Conservation (phyloP, 2,113 vertebrate species). For the Triplophysa dalaica region DNA sequence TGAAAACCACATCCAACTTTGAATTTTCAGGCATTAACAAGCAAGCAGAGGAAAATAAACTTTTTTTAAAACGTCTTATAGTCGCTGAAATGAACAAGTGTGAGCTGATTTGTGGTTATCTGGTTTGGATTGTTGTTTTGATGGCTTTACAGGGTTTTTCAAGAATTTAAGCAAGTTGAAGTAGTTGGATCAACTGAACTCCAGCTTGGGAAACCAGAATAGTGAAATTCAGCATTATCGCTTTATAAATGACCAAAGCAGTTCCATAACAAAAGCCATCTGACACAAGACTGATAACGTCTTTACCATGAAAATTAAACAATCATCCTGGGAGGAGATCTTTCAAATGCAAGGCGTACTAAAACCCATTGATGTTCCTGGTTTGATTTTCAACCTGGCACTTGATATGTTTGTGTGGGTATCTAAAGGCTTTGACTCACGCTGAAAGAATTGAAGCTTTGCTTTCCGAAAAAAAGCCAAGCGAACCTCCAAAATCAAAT, state of each 20-base stretch:
- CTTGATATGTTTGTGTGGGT: conserved; percentile 1
- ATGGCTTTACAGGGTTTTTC: too few relatives aligned
- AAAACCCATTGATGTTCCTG: conserved; percentile 32
- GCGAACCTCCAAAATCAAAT: conserved; percentile 13
- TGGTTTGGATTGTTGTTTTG: too few relatives aligned
- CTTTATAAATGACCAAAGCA: conserved; percentile 7
- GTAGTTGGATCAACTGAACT: too few relatives aligned
- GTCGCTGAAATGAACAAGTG: background rate
- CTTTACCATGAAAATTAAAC: background rate
- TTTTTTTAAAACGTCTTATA: background rate
- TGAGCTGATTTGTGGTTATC: background rate
- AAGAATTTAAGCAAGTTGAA: too few relatives aligned
- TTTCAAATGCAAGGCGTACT: conserved; percentile 17
- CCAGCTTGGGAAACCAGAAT: too few relatives aligned
- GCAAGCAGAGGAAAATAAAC: background rate
- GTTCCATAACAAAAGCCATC: conserved; percentile 7
- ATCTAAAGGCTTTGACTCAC: conserved; percentile 14
- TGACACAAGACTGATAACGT: background rate
- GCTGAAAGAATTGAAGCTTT: background rate
- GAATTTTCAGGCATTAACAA: background rate
- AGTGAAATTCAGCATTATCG: too few relatives aligned
- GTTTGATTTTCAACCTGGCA: background rate
- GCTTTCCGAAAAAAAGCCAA: conserved; percentile 20
- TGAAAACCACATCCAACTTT: conserved; percentile 8
- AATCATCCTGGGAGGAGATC: background rate